Evolutionary conservation across 2,797 vertebrate genomes (phyloP).

Genomic region (Micrastur ruficollis): DNA sequence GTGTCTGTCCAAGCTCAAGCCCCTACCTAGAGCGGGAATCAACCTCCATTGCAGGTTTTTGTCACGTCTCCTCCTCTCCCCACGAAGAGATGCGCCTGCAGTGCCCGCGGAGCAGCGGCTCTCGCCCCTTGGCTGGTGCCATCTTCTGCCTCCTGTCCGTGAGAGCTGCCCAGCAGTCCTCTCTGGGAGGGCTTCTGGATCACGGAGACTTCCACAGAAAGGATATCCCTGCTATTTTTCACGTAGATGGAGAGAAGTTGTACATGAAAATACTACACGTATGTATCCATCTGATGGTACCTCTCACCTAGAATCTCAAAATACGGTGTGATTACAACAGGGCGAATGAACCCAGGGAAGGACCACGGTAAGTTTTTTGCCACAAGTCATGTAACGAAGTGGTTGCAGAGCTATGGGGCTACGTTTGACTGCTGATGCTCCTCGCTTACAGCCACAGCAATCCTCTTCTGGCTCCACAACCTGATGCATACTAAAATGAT

Average conservation of each 20-base stretch:
- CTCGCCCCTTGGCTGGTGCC: not conserved
- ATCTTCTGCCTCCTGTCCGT: rapidly evolving
- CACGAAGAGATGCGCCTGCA: not conserved
- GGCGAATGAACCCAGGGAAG: not conserved
- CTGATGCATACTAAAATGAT: not conserved
- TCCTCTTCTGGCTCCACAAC: not conserved
- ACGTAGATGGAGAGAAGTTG: not conserved
- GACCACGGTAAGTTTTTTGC: not conserved
- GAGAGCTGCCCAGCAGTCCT: not conserved
- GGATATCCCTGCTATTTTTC: not conserved
- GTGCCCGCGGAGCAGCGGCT: not conserved
- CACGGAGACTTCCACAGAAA: not conserved
- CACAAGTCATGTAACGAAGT: not conserved
- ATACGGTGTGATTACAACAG: not conserved
- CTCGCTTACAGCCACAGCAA: not conserved
- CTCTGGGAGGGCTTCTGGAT: not conserved
- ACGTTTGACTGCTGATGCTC: not conserved
- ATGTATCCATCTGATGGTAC: not conserved
- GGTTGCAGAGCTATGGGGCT: not conserved
- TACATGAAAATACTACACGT: not conserved
- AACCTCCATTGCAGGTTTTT: not conserved
- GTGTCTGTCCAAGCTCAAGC: not conserved
- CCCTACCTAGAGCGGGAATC: not conserved
- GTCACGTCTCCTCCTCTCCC: not conserved
- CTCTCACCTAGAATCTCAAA: not conserved